These are phyloP conservation scores for Caradrina clavipalpis DNA, from an alignment of 2,888 invertebrate genomes.

Conservation along the genomic window DNA sequence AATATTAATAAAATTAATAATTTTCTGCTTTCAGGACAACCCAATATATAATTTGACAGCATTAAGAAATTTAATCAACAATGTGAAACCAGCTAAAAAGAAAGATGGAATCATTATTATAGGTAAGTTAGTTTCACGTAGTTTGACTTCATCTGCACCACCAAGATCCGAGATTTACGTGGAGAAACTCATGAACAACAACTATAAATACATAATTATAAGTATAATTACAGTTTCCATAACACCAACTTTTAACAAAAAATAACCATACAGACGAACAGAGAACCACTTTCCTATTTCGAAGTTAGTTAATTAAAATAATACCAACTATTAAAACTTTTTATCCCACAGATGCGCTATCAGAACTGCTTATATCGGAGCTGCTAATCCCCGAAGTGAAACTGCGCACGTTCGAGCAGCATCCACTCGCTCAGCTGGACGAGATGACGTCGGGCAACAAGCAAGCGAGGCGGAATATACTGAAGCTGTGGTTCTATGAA, in stretches of 20 bases:
- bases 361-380: slow-evolving; percentile 94
- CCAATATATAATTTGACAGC: slow-evolving; percentile 95
- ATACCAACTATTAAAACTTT: slow-evolving; percentile 46
- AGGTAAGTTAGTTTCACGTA: slow-evolving; percentile 80
- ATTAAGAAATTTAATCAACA: slow-evolving; percentile 93
- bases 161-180: no score
- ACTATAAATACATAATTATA: no score
- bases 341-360: slow-evolving; percentile 92
- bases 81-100: slow-evolving; percentile 95
- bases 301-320: neutral
- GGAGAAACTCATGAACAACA: no score
- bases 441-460: slow-evolving; percentile 92
- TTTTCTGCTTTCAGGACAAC: slow-evolving; percentile 91
- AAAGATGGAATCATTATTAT: slow-evolving; percentile 93
- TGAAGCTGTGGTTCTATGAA: slow-evolving; percentile 97
- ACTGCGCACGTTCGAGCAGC: slow-evolving; percentile 92
- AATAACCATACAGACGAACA: no score
- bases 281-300: no score
- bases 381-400: slow-evolving; percentile 92
- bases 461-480: slow-evolving; percentile 92
- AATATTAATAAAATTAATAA: no score
- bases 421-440: slow-evolving; percentile 91
- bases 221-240: no score
- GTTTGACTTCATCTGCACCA: no score
- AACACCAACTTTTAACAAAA: no score